A percentile compares a stretch with the other conserved stretches of the same genome.
Conservation (phyloP, 1,140 invertebrate species). For the Gonioctena quinquepunctata region DNA sequence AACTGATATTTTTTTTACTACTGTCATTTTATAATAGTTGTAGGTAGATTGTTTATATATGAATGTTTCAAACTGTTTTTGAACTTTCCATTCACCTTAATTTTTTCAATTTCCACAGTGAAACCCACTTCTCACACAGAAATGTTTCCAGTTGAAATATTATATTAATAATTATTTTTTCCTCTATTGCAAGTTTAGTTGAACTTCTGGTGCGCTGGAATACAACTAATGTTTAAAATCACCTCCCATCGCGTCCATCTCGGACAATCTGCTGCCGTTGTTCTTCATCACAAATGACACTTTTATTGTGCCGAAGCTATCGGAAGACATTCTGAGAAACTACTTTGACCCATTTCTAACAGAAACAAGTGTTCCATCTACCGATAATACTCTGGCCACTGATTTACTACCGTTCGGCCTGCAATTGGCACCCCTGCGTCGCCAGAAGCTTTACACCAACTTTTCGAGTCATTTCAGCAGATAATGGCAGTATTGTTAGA, state of each 20-base stretch:
- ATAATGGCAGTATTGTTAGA: neutral
- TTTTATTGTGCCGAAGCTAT: neutral
- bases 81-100: too few species aligned
- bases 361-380: neutral
- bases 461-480: neutral
- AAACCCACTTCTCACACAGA: too few species aligned
- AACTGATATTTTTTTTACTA: too few species aligned
- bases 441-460: neutral
- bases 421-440: slow-evolving; percentile 3
- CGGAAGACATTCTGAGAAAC: neutral
- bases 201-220: too few species aligned
- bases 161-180: too few species aligned
- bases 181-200: too few species aligned
- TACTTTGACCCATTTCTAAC: neutral
- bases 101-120: too few species aligned
- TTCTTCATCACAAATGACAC: neutral
- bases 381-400: slow-evolving; percentile 7
- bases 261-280: neutral
- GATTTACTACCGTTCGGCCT: slow-evolving; percentile 4
- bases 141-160: too few species aligned
- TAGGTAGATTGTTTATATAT: too few species aligned
- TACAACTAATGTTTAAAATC: too few species aligned
- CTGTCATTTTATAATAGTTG: too few species aligned
- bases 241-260: neutral
- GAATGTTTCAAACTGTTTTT: too few species aligned